phyloP scores from a whole-genome alignment of 2,888 invertebrate species.

The Vanessa cardui region DNA sequence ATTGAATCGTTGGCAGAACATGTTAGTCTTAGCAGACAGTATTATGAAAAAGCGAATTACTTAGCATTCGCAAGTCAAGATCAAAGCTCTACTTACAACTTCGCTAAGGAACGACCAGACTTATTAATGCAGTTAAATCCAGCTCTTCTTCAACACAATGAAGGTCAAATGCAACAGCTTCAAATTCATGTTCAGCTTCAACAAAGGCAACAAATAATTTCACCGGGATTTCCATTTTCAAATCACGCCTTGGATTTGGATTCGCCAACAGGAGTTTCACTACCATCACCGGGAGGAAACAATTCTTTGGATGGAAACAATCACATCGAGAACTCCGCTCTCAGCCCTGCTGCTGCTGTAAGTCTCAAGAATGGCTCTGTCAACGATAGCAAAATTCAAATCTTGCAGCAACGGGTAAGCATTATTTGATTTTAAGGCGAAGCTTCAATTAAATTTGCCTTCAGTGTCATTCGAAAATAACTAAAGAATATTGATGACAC shows the following conservation, averaged over 20 bases:
- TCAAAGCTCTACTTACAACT: constrained; percentile 82
- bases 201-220: constrained; percentile 84
- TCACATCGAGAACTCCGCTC: constrained; percentile 83
- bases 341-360: constrained; percentile 86
- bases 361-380: constrained; percentile 85
- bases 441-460: constrained; percentile 73
- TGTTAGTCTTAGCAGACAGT: constrained; percentile 84
- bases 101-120: constrained; percentile 84
- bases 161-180: constrained; percentile 85
- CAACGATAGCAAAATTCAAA: constrained; percentile 84
- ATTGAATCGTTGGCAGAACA: constrained; percentile 91
- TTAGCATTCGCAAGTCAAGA: constrained; percentile 76
- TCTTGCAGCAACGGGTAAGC: constrained; percentile 95
- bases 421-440: constrained; percentile 83
- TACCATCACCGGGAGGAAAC: constrained; percentile 90
- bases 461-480: constrained; percentile 56
- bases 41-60: constrained; percentile 79
- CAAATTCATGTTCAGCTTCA: constrained; percentile 89
- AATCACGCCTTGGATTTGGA: constrained; percentile 88
- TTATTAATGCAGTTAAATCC: constrained; percentile 83
- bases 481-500: constrained; percentile 56
- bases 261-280: constrained; percentile 88
- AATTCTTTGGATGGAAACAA: constrained; percentile 86
- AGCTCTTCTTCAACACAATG: constrained; percentile 78
- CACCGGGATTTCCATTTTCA: constrained; percentile 84